phyloP scores from a whole-genome alignment of 2,888 invertebrate genomes.

The Deilephila porcellus region DNA sequence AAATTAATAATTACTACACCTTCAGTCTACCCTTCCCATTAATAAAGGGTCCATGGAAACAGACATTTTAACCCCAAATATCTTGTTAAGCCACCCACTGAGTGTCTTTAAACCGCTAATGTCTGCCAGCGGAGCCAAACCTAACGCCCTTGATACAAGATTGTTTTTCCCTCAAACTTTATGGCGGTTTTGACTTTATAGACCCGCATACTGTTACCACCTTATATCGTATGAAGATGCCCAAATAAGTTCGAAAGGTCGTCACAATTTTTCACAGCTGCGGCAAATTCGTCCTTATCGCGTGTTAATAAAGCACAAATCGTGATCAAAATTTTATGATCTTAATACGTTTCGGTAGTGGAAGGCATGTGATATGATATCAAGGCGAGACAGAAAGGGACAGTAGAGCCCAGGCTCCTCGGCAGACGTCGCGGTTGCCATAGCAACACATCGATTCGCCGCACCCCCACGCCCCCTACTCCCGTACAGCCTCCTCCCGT shows the following conservation, averaged over 20 bases:
- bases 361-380: slow-evolving; percentile 79
- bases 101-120: slow-evolving; percentile 60
- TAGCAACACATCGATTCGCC: slow-evolving; percentile 82
- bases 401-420: slow-evolving; percentile 83
- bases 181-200: slow-evolving; percentile 71
- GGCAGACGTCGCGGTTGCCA: slow-evolving; percentile 84
- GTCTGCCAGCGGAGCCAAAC: slow-evolving; percentile 33
- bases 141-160: slow-evolving; percentile 38
- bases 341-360: slow-evolving; percentile 48
- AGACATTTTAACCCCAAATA: slow-evolving; percentile 81
- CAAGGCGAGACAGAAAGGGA: slow-evolving; percentile 84
- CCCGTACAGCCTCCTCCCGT: slow-evolving; percentile 68
- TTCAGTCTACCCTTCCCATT: slow-evolving; percentile 78
- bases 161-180: slow-evolving; percentile 44
- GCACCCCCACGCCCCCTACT: slow-evolving; percentile 58
- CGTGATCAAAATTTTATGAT: neutral
- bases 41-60: slow-evolving; percentile 80
- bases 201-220: slow-evolving; percentile 72
- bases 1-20: slow-evolving; percentile 83
- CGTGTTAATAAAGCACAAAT: neutral
- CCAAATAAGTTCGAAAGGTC: slow-evolving; percentile 47
- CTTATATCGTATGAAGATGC: slow-evolving; percentile 75
- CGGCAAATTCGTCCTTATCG: slow-evolving; percentile 42
- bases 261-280: slow-evolving; percentile 21
- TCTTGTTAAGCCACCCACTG: slow-evolving; percentile 80